Evolutionary conservation across 2,888 invertebrate species (phyloP), one percentile per base, ranked within the genome.

Genomic region (Scaptomyza parva): DNA sequence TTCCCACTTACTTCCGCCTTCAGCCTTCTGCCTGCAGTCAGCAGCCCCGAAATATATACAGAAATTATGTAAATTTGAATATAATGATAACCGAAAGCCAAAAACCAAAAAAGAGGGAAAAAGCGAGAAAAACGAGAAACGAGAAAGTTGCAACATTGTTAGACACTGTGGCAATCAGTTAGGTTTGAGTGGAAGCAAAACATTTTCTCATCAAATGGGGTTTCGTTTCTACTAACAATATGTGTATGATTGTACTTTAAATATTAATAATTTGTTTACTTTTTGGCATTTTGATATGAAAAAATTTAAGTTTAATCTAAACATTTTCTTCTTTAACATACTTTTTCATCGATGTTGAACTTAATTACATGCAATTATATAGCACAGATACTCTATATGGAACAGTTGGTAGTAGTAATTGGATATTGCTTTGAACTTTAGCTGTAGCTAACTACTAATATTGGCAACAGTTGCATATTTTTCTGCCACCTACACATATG

Each of bases 51-150:
- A 52, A 63, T 14, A 35, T 41, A 44, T 73, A 73, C 69, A 70
- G 69, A 86, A 80, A 83, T 84, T 84, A 86, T 83, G 81, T 73
- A 86, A 83, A 83, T 83, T 76, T 86, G 66, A 72, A 83, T 83
- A 82, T 86, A 82, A 86, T 82, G 80, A 80, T 86, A 82, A 75
- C 67, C 44, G 65, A 60, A 60, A 76, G 64, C 59, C 35, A 22
- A 64, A 61, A 67, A 61, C 59, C 54, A 45, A 54, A 50, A 40
- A 33, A 17, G n/a, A 8, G 11, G 11, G 8, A 28, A 28, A 28
- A n/a, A n/a, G n/a, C n/a, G n/a, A n/a, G n/a, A n/a, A 22, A 7
- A 24, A 26, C 24, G 7, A 26, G 7, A 26, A 26, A 26, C 6
- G 1, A 26, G 6, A 26, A 44, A 44, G 26, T 26, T 35, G 28